phyloP scores from a whole-genome alignment of 2,888 invertebrate genomes.

The Pachycephus smyrnensis region DNA sequence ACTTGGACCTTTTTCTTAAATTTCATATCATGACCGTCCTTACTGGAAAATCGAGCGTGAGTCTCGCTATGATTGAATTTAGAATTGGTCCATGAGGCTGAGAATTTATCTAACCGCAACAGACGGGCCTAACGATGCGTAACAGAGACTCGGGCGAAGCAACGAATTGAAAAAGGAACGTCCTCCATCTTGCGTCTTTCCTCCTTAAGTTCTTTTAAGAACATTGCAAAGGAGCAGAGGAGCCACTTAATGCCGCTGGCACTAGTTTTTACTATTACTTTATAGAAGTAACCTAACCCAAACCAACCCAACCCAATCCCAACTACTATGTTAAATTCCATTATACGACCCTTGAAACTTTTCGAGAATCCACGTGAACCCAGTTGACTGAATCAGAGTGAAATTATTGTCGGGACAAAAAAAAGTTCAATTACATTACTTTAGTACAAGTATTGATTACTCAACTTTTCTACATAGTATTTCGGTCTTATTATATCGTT shows the following conservation, averaged over 20 bases:
- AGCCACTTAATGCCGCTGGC: not conserved
- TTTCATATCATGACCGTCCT: not conserved
- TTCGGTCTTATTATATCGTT: not conserved
- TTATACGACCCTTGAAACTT: too few relatives aligned
- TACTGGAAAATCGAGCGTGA: not conserved
- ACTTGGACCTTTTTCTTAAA: not conserved
- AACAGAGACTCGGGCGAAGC: conserved; percentile 4
- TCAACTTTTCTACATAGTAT: not conserved
- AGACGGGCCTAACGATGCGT: conserved; percentile 18
- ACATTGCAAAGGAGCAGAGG: not conserved
- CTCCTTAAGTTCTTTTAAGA: not conserved
- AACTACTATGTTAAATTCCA: too few relatives aligned
- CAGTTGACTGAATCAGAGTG: too few relatives aligned
- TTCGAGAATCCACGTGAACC: too few relatives aligned
- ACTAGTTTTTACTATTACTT: not conserved
- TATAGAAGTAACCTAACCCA: not conserved
- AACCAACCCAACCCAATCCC: not conserved
- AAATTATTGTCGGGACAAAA: not conserved
- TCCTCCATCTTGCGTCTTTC: not conserved
- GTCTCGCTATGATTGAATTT: not conserved
- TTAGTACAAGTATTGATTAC: not conserved
- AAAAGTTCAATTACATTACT: not conserved
- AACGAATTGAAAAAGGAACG: not conserved
- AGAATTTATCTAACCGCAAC: conserved; percentile 20
- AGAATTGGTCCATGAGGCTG: not conserved